Percentiles rank a stretch among this genome's conserved stretches.
Conservation (phyloP, 1,140 invertebrate species). For the Galendromus occidentalis region DNA sequence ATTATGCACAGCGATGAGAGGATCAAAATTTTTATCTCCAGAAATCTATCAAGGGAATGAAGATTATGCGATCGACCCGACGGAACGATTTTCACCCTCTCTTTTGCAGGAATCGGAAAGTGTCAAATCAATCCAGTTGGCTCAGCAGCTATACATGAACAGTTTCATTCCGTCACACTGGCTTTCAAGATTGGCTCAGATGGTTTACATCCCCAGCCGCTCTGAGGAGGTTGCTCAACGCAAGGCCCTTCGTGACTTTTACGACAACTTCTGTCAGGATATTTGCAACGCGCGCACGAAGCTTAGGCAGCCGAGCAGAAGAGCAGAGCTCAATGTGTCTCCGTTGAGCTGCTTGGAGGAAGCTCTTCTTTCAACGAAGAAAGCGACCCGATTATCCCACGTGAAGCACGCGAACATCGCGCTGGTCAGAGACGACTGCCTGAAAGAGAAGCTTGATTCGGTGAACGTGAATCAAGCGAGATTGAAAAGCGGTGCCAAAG, state of each 20-base stretch:
- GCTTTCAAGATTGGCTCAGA: neutral
- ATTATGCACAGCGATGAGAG: too few species aligned
- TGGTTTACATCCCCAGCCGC: neutral
- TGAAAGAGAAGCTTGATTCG: neutral
- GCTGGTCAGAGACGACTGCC: neutral
- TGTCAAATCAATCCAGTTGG: neutral
- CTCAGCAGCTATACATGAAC: conserved; percentile 1
- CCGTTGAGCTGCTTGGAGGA: neutral
- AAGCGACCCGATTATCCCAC: neutral
- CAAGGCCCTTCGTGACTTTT: neutral
- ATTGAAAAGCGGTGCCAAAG: neutral
- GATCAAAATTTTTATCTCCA: too few species aligned
- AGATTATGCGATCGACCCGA: neutral
- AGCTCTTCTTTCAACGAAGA: neutral
- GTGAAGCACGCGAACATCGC: neutral
- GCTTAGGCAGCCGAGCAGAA: neutral
- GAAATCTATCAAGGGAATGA: too few species aligned
- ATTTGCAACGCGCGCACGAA: neutral
- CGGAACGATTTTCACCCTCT: neutral
- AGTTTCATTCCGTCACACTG: neutral
- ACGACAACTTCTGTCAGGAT: conserved; percentile 2
- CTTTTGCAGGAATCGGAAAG: neutral
- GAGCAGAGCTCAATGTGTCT: neutral
- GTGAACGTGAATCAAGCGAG: neutral
- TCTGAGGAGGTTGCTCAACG: neutral